Conservation (phyloP, 2,888 invertebrate species). For the Margaritifera margaritifera region DNA sequence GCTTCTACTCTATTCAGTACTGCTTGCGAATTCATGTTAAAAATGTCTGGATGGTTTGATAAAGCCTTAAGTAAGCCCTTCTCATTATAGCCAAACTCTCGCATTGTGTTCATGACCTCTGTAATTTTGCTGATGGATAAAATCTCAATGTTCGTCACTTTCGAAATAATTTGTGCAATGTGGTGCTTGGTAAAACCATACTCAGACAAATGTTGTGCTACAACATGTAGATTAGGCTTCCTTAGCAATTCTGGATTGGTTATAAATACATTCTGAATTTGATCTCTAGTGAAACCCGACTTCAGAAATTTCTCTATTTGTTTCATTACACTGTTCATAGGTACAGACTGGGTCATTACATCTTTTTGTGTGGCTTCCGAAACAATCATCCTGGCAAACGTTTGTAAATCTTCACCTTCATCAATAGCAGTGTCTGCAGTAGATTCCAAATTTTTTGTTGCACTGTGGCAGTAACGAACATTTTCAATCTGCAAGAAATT, state of each 20-base stretch:
- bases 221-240: not conserved
- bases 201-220: conserved; percentile 2
- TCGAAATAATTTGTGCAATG: conserved; percentile 6
- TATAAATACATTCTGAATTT: conserved; percentile 2
- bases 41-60: conserved; percentile 11
- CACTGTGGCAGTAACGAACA: too few relatives aligned
- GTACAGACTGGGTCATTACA: conserved; percentile 7
- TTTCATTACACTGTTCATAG: not conserved
- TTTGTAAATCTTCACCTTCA: too few relatives aligned
- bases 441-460: too few relatives aligned
- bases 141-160: not conserved
- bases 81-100: conserved; percentile 13
- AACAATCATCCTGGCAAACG: too few relatives aligned
- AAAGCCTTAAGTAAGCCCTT: conserved; percentile 15
- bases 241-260: conserved; percentile 4
- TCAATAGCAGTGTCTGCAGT: too few relatives aligned
- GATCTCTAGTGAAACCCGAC: not conserved
- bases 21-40: conserved; percentile 8
- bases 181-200: conserved; percentile 7
- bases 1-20: conserved; percentile 14
- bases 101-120: conserved; percentile 12
- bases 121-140: conserved; percentile 2
- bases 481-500: too few relatives aligned
- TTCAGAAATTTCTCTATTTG: not conserved
- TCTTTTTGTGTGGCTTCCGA: not conserved